Evolutionary conservation across 2,888 invertebrate species (phyloP).

Genomic region (Trissoscelio sp.): DNA sequence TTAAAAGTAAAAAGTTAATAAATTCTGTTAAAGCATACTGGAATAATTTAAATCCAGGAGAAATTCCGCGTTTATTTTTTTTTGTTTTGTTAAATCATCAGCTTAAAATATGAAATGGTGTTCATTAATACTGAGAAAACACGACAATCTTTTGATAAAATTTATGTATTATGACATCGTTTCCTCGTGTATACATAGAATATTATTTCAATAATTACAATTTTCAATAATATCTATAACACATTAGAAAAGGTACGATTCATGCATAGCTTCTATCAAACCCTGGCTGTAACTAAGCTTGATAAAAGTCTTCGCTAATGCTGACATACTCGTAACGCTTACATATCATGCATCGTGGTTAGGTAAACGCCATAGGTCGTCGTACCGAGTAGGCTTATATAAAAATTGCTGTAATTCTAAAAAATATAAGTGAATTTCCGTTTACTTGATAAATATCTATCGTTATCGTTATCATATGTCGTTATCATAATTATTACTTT

Average conservation of each 20-base stretch:
- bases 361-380: slow-evolving; percentile 79
- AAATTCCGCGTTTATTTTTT: too few species aligned
- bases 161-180: slow-evolving; percentile 77
- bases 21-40: too few species aligned
- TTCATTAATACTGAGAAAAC: too few species aligned
- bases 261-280: slow-evolving; percentile 79
- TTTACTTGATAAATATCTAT: slow-evolving; percentile 61
- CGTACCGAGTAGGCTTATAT: slow-evolving; percentile 81
- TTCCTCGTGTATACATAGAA: slow-evolving; percentile 78
- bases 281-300: slow-evolving; percentile 77
- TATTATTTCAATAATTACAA: slow-evolving; percentile 78
- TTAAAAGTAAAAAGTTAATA: too few species aligned
- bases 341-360: slow-evolving; percentile 74
- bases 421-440: slow-evolving; percentile 81
- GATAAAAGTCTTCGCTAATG: slow-evolving; percentile 75
- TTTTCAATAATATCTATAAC: slow-evolving; percentile 76
- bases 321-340: slow-evolving; percentile 73
- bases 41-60: too few species aligned
- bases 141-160: slow-evolving; percentile 71
- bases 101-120: too few species aligned
- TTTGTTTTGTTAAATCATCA: too few species aligned
- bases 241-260: slow-evolving; percentile 78
- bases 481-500: slow-evolving; percentile 70
- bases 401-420: slow-evolving; percentile 82
- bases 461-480: slow-evolving; percentile 40